Conservation (phyloP, 2,113 vertebrate species). For the Ochotona curzoniae region DNA sequence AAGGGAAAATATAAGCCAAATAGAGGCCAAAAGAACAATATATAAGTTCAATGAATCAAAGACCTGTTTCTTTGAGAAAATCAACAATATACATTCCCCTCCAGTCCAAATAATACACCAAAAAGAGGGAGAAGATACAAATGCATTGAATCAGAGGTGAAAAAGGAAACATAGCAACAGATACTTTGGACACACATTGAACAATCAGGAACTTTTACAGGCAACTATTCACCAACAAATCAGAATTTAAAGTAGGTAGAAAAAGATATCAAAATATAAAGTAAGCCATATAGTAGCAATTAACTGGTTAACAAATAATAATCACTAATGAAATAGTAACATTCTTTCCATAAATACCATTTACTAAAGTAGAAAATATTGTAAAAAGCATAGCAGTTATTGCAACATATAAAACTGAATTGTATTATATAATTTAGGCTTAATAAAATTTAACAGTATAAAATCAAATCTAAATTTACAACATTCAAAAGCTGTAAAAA, state of each 20-base stretch:
- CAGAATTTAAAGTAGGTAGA: background rate
- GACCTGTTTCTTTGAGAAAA: too few species aligned
- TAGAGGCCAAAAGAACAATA: too few species aligned
- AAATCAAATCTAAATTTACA: conserved; percentile 44
- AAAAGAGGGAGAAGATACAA: too few species aligned
- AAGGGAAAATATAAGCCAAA: too few species aligned
- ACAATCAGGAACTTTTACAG: too few species aligned
- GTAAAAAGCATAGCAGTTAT: background rate
- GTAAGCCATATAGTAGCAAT: conserved; percentile 2
- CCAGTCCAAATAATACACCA: too few species aligned
- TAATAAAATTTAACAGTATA: background rate
- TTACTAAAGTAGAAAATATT: background rate
- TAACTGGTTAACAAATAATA: background rate
- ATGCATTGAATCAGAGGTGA: too few species aligned
- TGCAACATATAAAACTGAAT: background rate
- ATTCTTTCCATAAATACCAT: background rate
- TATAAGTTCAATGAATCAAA: too few species aligned
- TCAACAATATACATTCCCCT: too few species aligned
- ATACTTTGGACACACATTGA: too few species aligned
- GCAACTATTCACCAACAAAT: too few species aligned
- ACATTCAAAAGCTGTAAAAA: conserved; percentile 30
- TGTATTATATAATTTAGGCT: conserved; percentile 21
- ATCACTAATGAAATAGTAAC: background rate
- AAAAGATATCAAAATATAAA: conserved; percentile 9
- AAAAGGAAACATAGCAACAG: too few species aligned